A percentile compares a stretch with the other conserved stretches of the same genome.
These are phyloP conservation scores for Drosophila repleta DNA, from an alignment of 1,140 invertebrate genomes.

Conservation along the genomic window DNA sequence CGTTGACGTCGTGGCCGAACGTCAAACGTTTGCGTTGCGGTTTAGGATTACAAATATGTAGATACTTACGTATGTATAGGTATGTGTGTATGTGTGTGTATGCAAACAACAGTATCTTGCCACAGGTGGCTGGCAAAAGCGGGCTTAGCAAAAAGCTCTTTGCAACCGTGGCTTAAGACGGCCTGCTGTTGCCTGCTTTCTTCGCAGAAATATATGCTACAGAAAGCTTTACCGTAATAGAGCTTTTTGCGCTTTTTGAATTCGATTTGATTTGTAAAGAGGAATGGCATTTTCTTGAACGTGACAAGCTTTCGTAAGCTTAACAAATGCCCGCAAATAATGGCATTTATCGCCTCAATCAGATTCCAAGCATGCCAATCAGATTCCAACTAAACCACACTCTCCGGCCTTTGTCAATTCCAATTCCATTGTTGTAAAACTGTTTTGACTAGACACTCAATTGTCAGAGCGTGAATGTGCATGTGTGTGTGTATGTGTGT, in stretches of 20 bases:
- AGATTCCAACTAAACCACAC: constrained; percentile 18
- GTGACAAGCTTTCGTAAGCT: constrained; percentile 32
- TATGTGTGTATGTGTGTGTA: background rate
- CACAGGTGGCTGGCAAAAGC: constrained; percentile 7
- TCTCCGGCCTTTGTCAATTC: constrained; percentile 43
- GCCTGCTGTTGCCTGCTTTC: background rate
- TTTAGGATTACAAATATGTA: constrained; percentile 33
- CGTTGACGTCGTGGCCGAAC: constrained; percentile 15
- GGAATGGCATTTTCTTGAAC: background rate
- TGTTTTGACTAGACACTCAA: constrained; percentile 40
- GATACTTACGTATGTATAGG: background rate
- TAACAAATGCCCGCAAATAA: constrained; percentile 11
- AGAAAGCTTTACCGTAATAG: background rate
- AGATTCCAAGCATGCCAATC: background rate
- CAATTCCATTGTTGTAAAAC: constrained; percentile 35
- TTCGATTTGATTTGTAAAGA: too few relatives aligned
- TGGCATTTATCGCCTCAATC: constrained; percentile 24
- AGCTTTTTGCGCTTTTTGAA: background rate
- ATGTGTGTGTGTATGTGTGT: background rate
- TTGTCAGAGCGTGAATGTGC: constrained; percentile 7
- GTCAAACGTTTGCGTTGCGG: constrained; percentile 15
- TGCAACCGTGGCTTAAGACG: background rate
- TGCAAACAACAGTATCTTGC: background rate
- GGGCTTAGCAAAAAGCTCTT: background rate
- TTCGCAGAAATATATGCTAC: constrained; percentile 45